These are phyloP conservation scores for Hoplostethus mediterraneus DNA, from an alignment of 2,797 vertebrate species.

Conservation along the genomic window DNA sequence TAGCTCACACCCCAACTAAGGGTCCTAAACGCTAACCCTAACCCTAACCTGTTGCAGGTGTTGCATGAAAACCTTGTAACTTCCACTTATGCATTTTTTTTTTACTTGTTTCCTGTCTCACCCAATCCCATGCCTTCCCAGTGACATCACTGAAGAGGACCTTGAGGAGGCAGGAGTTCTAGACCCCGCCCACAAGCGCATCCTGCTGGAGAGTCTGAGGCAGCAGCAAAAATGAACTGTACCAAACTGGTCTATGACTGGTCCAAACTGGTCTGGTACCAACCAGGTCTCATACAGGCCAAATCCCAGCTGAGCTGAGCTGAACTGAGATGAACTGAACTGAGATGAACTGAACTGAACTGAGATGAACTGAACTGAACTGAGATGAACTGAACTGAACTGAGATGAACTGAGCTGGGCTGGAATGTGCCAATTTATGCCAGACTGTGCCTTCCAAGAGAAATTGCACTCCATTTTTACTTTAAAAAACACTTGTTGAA, in stretches of 20 bases:
- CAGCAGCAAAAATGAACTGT: conserved; percentile 78
- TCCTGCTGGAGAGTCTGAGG: conserved; percentile 92
- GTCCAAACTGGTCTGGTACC: conserved; percentile 39
- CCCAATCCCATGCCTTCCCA: conserved; percentile 59
- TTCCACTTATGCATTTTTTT: background rate
- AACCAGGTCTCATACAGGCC: conserved; percentile 31
- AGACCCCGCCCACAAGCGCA: conserved; percentile 90
- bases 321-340: too few species aligned
- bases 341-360: conserved; percentile 49
- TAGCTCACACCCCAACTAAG: too few species aligned
- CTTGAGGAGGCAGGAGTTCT: conserved; percentile 94
- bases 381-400: conserved; percentile 49
- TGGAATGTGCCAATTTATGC: conserved; percentile 62
- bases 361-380: conserved; percentile 41
- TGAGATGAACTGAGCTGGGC: conserved; percentile 42
- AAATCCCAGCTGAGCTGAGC: conserved; percentile 64
- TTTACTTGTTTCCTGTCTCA: background rate
- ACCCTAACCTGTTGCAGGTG: too few species aligned
- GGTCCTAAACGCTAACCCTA: too few species aligned
- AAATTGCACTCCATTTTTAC: conserved; percentile 77
- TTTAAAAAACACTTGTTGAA: conserved; percentile 60
- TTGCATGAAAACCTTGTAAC: too few species aligned
- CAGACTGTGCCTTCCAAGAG: conserved; percentile 78
- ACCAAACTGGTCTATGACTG: conserved; percentile 37
- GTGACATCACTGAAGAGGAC: conserved; percentile 97